Evolutionary conservation across 2,797 vertebrate genomes (phyloP).

Genomic region (Ctenopoma kingsleyae): DNA sequence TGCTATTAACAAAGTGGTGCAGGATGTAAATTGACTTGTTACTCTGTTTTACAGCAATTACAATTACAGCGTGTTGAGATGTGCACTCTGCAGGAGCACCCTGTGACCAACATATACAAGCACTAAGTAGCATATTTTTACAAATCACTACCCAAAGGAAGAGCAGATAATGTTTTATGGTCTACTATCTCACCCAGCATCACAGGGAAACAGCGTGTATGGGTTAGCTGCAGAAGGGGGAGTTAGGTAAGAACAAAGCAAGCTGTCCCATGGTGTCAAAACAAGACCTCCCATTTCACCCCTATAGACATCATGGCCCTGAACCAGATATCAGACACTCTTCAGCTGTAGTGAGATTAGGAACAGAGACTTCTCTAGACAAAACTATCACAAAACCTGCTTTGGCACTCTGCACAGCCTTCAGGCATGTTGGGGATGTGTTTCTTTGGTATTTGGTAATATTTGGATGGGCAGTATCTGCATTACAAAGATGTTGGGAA

Average conservation of each 20-base stretch:
- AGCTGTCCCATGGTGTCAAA: constrained; percentile 76
- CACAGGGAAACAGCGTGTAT: constrained; percentile 42
- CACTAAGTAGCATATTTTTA: constrained; percentile 5
- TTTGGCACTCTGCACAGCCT: constrained; percentile 25
- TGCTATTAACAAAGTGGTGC: no score
- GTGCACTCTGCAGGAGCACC: no score
- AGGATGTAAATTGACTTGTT: no score
- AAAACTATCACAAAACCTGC: constrained; percentile 67
- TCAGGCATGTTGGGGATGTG: constrained; percentile 12
- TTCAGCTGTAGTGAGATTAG: constrained; percentile 52
- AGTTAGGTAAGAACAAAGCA: constrained; percentile 83
- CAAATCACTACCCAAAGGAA: background rate
- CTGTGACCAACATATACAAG: background rate
- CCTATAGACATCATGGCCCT: constrained; percentile 55
- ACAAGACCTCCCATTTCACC: constrained; percentile 76
- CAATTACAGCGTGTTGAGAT: no score
- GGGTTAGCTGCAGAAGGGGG: constrained; percentile 43
- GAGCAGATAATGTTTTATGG: constrained; percentile 18
- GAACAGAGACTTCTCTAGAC: constrained; percentile 68
- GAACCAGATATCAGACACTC: constrained; percentile 66
- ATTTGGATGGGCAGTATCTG: background rate
- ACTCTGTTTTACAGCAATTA: no score
- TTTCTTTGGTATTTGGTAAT: constrained; percentile 15
- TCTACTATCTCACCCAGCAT: constrained; percentile 42
- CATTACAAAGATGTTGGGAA: constrained; percentile 13